A percentile compares a stretch with the other conserved stretches of the same genome.
These are phyloP conservation scores for Sebastes trivittatus DNA, from an alignment of 2,797 vertebrate genomes.

Conservation along the genomic window DNA sequence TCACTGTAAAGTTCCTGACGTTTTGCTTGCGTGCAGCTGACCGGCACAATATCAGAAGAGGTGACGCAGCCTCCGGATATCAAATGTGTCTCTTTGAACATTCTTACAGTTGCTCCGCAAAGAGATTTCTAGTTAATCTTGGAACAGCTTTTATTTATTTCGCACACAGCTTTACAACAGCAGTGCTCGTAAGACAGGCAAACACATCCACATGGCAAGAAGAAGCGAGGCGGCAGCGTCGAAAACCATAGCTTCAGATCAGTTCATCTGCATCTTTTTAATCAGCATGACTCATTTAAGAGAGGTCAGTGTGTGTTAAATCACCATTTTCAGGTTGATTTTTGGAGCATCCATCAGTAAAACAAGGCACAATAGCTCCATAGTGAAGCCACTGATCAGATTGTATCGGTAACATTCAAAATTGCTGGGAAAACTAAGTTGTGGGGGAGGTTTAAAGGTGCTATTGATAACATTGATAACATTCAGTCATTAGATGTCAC, in stretches of 20 bases:
- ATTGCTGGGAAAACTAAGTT: not conserved
- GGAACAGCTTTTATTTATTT: slow-evolving; percentile 35
- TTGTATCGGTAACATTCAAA: not conserved
- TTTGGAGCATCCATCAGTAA: not conserved
- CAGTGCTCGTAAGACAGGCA: not conserved
- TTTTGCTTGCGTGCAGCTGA: slow-evolving; percentile 20
- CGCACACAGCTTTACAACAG: slow-evolving; percentile 2
- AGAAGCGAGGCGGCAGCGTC: not conserved
- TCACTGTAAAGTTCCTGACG: not conserved
- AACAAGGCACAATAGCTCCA: not conserved
- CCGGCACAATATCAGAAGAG: not conserved
- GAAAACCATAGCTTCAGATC: not conserved
- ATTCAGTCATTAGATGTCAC: too few species aligned
- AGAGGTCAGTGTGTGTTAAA: not conserved
- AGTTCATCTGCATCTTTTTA: not conserved
- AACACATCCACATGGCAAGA: slow-evolving; percentile 19
- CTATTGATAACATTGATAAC: too few species aligned
- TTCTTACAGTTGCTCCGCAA: not conserved
- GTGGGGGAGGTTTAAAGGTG: not conserved
- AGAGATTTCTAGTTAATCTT: not conserved
- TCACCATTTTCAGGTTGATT: not conserved
- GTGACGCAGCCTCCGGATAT: not conserved
- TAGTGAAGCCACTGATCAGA: not conserved
- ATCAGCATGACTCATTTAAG: not conserved
- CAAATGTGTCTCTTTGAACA: not conserved